Percentiles rank a stretch among this genome's conserved stretches.
Conservation (phyloP, 2,113 vertebrate species). For the Ciconia maguari region DNA sequence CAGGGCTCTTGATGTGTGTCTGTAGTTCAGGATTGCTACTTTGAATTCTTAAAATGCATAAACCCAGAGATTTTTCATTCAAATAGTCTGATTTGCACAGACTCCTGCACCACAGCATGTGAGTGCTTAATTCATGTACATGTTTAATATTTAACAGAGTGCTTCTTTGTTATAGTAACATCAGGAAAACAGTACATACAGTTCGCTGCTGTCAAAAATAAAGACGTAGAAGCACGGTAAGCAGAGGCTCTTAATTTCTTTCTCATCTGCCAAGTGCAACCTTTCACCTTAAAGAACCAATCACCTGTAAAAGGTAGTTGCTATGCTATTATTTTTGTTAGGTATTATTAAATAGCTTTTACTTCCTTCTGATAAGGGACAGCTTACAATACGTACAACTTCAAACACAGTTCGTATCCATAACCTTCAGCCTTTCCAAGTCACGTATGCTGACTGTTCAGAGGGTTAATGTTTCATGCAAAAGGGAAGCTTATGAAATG, state of each 20-base stretch:
- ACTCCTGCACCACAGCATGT: not conserved
- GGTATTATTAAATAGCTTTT: constrained; percentile 4
- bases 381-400: not conserved
- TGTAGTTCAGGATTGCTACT: not conserved
- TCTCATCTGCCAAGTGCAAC: not conserved
- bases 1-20: not conserved
- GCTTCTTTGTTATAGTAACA: not conserved
- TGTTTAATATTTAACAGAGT: not conserved
- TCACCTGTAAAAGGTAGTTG: not conserved
- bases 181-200: not conserved
- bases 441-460: not conserved
- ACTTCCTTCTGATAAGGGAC: constrained; percentile 17
- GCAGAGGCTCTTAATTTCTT: not conserved
- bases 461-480: not conserved
- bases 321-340: constrained; percentile 13
- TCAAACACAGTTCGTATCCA: not conserved
- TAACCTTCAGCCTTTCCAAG: not conserved
- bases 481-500: not conserved
- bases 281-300: constrained; percentile 11
- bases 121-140: not conserved
- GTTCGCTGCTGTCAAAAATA: not conserved
- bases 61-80: not conserved
- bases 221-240: not conserved
- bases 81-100: not conserved
- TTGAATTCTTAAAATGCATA: not conserved